These are phyloP conservation scores for Drosophila eugracilis DNA, from an alignment of 1,140 invertebrate species.

Conservation along the genomic window DNA sequence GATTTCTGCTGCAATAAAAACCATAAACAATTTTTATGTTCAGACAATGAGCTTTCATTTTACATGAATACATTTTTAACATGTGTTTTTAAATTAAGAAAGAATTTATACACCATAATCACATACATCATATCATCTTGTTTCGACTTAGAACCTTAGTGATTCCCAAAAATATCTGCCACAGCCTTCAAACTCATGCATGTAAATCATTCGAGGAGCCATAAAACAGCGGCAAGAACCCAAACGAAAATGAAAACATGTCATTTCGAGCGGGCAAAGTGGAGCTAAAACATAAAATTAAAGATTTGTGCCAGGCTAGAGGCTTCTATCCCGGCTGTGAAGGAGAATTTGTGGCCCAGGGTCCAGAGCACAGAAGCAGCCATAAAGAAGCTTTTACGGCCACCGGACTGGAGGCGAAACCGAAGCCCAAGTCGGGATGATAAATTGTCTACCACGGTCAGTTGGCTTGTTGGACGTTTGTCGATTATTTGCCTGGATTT, in stretches of 20 bases:
- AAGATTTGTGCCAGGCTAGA: conserved; percentile 44
- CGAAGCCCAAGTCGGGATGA: conserved; percentile 54
- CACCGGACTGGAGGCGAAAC: conserved; percentile 59
- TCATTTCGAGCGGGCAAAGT: conserved; percentile 5
- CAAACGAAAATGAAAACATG: conserved; percentile 25
- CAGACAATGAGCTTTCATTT: neutral
- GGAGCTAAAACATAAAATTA: conserved; percentile 33
- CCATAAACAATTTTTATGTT: neutral
- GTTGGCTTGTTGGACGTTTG: conserved; percentile 58
- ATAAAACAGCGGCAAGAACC: conserved; percentile 12
- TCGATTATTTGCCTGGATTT: conserved; percentile 51
- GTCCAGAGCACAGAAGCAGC: conserved; percentile 61
- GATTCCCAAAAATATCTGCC: neutral
- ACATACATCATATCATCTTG: too few species aligned
- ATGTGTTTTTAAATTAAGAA: too few species aligned
- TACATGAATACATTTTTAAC: too few species aligned
- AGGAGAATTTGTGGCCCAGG: conserved; percentile 20
- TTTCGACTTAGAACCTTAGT: neutral
- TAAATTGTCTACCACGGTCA: conserved; percentile 69
- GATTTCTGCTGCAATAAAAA: too few species aligned
- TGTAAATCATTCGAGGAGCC: conserved; percentile 14
- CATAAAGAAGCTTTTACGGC: conserved; percentile 76
- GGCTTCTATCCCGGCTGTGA: conserved; percentile 1
- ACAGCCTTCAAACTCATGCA: neutral
- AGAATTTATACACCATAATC: too few species aligned